These are phyloP conservation scores for Indri indri DNA, from an alignment of 2,113 vertebrate genomes.

Conservation along the genomic window DNA sequence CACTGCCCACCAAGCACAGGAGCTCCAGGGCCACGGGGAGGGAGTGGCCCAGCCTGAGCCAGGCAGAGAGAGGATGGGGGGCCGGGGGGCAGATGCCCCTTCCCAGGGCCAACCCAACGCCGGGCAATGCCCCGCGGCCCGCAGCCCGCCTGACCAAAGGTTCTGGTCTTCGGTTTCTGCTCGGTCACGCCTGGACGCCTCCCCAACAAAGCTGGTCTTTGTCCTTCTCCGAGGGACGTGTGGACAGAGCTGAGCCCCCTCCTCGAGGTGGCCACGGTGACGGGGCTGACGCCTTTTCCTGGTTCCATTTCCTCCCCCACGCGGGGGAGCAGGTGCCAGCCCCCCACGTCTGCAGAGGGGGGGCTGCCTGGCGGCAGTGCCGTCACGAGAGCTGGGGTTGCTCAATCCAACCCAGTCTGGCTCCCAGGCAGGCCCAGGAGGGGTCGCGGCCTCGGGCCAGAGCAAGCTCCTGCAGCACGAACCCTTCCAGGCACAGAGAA, in stretches of 20 bases:
- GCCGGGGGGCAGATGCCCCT: background rate
- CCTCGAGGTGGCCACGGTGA: background rate
- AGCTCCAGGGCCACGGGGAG: fast-evolving
- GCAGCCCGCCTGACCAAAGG: fast-evolving
- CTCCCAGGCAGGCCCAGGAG: background rate
- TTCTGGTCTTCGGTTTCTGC: slow-evolving; percentile 10
- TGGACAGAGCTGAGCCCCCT: background rate
- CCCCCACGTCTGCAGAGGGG: too few relatives aligned
- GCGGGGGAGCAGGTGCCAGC: background rate
- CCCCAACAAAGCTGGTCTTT: slow-evolving; percentile 58
- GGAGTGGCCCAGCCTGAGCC: background rate
- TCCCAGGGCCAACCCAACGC: too few relatives aligned
- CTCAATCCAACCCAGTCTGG: background rate
- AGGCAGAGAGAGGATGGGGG: background rate
- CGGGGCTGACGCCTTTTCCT: background rate
- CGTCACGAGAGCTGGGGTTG: fast-evolving
- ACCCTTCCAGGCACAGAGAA: too few relatives aligned
- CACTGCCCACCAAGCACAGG: fast-evolving
- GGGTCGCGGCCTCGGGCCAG: background rate
- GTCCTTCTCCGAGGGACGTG: background rate
- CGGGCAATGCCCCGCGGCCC: background rate
- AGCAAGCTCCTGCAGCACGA: fast-evolving
- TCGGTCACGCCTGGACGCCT: background rate
- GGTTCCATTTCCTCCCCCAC: background rate
- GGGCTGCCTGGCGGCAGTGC: background rate